Conservation (phyloP, 2,113 vertebrate genomes). For the Tychaedon coryphoeus region DNA sequence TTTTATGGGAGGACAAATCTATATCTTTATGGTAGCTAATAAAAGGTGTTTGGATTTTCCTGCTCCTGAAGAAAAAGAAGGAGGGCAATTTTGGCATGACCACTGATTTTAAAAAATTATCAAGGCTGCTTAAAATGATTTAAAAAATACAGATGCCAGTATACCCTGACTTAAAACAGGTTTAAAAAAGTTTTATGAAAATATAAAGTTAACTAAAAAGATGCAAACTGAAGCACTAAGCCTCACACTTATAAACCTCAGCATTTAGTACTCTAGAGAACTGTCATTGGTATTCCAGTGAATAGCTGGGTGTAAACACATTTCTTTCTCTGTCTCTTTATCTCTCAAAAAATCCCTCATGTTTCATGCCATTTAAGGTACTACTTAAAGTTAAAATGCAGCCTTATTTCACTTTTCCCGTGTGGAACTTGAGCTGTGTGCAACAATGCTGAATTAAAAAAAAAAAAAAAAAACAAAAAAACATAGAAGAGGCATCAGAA, state of each 20-base stretch:
- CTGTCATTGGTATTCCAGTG: neutral
- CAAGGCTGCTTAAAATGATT: neutral
- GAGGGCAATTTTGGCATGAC: neutral
- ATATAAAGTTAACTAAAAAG: neutral
- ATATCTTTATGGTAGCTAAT: neutral
- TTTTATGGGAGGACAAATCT: neutral
- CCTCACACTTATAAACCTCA: neutral
- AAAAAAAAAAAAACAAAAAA: neutral
- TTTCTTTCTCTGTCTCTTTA: neutral
- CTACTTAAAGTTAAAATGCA: constrained; percentile 1
- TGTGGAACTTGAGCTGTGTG: neutral
- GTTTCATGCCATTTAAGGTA: neutral
- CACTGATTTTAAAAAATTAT: neutral
- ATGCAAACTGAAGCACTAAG: neutral
- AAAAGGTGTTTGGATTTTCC: neutral
- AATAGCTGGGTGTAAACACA: neutral
- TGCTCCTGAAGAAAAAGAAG: neutral
- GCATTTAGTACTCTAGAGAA: neutral
- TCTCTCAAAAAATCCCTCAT: neutral
- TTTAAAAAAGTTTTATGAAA: neutral
- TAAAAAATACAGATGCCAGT: neutral
- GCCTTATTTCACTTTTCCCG: neutral
- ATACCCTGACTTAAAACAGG: neutral
- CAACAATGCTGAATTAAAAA: neutral
- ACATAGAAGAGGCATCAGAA: neutral